Conservation (phyloP, 2,888 invertebrate genomes). For the Acleris sparsana region DNA sequence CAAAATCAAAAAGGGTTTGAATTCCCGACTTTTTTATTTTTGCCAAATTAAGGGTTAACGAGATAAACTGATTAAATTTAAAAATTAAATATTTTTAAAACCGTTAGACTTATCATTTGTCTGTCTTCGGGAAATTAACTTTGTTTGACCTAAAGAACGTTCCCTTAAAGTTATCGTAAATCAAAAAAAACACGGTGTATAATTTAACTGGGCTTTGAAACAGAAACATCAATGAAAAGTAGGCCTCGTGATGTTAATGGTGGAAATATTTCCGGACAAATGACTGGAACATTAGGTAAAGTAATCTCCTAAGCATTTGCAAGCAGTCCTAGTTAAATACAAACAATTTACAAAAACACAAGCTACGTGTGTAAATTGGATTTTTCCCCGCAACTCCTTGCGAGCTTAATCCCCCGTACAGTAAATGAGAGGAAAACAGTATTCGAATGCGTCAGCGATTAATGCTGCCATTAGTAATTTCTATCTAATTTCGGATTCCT, state of each 20-base stretch:
- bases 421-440: slow-evolving; percentile 8
- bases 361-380: background rate
- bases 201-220: background rate
- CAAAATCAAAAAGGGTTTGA: too few relatives aligned
- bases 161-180: too few relatives aligned
- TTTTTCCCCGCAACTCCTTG: slow-evolving; percentile 12
- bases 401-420: slow-evolving; percentile 1
- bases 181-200: too few relatives aligned
- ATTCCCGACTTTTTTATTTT: too few relatives aligned
- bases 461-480: background rate
- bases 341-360: slow-evolving; percentile 16
- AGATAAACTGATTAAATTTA: too few relatives aligned
- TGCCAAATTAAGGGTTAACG: too few relatives aligned
- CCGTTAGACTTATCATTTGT: too few relatives aligned
- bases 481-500: background rate
- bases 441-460: background rate
- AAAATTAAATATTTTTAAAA: too few relatives aligned
- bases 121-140: too few relatives aligned
- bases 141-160: too few relatives aligned
- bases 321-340: slow-evolving; percentile 8
- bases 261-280: background rate
- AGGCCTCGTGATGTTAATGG: background rate
- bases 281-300: background rate
- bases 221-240: background rate
- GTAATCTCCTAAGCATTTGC: background rate